Evolutionary conservation across 2,113 vertebrate species (phyloP).

Genomic region (Oriolus oriolus): DNA sequence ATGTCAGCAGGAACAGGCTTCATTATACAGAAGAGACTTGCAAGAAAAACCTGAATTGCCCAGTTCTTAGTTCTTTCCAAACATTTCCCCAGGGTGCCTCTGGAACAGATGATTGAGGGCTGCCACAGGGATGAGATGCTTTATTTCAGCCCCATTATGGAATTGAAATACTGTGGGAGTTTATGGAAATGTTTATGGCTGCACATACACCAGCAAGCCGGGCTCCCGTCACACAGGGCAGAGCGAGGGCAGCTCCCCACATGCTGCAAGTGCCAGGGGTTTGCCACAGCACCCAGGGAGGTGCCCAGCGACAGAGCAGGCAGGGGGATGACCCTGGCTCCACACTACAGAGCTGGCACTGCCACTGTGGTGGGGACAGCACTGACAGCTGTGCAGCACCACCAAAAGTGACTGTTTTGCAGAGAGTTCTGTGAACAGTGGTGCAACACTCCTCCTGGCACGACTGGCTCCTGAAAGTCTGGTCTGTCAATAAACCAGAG

Average conservation of each 20-base stretch:
- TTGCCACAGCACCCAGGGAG: not conserved
- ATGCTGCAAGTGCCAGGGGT: not conserved
- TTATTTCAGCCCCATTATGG: not conserved
- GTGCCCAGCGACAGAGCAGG: not conserved
- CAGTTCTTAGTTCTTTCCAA: not conserved
- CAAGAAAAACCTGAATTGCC: not conserved
- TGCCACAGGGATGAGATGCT: not conserved
- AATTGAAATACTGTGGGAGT: not conserved
- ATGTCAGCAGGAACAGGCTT: not conserved
- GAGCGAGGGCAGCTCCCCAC: not conserved
- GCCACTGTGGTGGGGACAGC: not conserved
- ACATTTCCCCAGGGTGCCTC: not conserved
- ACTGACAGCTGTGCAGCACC: not conserved
- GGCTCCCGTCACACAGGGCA: not conserved
- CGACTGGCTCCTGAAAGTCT: fast-evolving
- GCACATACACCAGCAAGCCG: not conserved
- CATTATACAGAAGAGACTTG: not conserved
- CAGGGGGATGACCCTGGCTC: not conserved
- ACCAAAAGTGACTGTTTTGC: not conserved
- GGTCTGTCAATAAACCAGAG: not conserved
- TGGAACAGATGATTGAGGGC: not conserved
- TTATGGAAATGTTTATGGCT: not conserved
- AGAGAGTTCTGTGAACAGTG: too few relatives aligned
- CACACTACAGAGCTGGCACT: not conserved
- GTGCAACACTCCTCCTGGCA: not conserved